Evolutionary conservation across 92 coral and sea anemone species (phyloP), one percentile per base, ranked within the genome.

Genomic region (Parazoanthus atlanticus): DNA sequence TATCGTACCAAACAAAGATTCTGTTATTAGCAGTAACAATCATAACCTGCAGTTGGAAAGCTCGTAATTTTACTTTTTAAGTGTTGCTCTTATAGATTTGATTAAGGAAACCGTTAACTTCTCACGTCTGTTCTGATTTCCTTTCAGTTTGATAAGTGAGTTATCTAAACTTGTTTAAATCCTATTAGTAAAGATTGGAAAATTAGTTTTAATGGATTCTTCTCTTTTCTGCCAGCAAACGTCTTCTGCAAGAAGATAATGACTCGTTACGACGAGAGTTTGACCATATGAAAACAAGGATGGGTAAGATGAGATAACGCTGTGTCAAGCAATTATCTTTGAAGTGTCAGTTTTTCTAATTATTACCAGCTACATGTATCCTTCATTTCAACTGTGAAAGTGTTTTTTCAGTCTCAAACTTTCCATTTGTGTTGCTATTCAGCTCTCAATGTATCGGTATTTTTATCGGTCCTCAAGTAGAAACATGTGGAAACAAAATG

Each of bases 181-280:
- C 3, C 25, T 74, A 74, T 8, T 31, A 40, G 6, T 25, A 5
- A 75, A 32, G 10, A 52, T 52, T 15, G 38, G 38, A 2, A 17
- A 5, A 26, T 10, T 16, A 80, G 32, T 1, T 19, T 58, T 36
- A 43, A 32, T 54, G 28, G 30, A 29, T 34, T 8, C 49, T 47
- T 8, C 31, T 71, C 28, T 46, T 31, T 76, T 49, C 84, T 86
- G 13, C 38, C 91, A 95, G 98, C 83, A 95, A 93, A 73, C 86
- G 95, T 80, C 81, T 95, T 33, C 76, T 93, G n/a, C 91, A 93
- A 61, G 98, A 95, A 43, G 93, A 92, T 54, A 94, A 93, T 49
- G 96, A 95, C 33, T 86, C 96, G 15, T 76, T 95, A 31, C 86
- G 94, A 72, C 90, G 98, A 88, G 95, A 93, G 80, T 61, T 95